Conservation (phyloP, 2,888 invertebrate genomes). For the Malthinus seriepunctatus region DNA sequence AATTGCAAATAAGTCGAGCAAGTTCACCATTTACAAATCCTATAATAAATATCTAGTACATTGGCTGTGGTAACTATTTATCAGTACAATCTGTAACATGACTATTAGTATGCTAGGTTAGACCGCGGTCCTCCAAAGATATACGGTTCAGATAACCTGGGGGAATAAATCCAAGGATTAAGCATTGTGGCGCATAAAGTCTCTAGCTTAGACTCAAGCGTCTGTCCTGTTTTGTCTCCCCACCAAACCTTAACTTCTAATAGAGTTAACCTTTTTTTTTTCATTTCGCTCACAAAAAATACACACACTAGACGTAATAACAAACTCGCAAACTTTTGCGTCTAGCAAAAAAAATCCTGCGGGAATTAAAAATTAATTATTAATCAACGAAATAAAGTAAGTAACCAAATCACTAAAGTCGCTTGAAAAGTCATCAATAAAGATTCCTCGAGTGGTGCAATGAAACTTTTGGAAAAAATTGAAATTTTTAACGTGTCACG, state of each 20-base stretch:
- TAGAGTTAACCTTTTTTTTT: conserved; percentile 26
- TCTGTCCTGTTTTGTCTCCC: conserved; percentile 21
- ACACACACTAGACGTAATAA: too few relatives aligned
- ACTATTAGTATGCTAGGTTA: conserved; percentile 54
- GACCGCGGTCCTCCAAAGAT: conserved; percentile 53
- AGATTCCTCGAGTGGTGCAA: too few relatives aligned
- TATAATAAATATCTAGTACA: conserved; percentile 47
- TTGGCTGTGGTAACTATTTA: conserved; percentile 54
- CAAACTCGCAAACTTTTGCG: too few relatives aligned
- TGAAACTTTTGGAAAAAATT: too few relatives aligned
- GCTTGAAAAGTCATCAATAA: too few relatives aligned
- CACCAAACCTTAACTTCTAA: conserved; percentile 19
- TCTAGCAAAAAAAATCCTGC: too few relatives aligned
- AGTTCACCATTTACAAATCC: conserved; percentile 42
- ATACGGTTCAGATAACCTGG: conserved; percentile 55
- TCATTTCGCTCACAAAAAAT: neutral
- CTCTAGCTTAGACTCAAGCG: conserved; percentile 33
- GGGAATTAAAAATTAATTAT: too few relatives aligned
- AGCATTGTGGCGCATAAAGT: conserved; percentile 47
- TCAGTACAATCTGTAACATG: conserved; percentile 55
- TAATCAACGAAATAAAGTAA: too few relatives aligned
- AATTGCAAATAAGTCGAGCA: conserved; percentile 34
- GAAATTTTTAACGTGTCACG: too few relatives aligned
- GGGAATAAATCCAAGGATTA: conserved; percentile 55
- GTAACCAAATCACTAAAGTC: too few relatives aligned